A percentile compares a stretch with the other conserved stretches of the same genome.
phyloP scores from a whole-genome alignment of 2,888 invertebrate genomes.

The Drosophila peninsularis region DNA sequence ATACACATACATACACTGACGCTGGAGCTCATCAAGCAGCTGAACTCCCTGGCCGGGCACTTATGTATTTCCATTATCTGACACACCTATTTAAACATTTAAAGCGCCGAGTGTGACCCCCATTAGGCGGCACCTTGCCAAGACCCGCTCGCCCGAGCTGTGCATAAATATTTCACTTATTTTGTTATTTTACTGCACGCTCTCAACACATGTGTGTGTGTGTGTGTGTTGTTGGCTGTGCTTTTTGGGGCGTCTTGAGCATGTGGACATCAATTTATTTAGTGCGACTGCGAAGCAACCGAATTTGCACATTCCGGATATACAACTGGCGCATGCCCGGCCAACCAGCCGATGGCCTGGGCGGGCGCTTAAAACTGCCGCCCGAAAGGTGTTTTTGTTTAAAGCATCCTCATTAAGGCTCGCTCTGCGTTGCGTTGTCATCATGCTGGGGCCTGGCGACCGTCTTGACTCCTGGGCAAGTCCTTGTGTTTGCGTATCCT shows the following conservation, averaged over 20 bases:
- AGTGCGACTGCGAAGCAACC: slow-evolving; percentile 57
- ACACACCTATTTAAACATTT: slow-evolving; percentile 82
- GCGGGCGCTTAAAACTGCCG: slow-evolving; percentile 31
- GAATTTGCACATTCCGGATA: slow-evolving; percentile 64
- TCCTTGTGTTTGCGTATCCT: slow-evolving; percentile 5
- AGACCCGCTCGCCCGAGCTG: slow-evolving; percentile 54
- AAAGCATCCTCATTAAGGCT: slow-evolving; percentile 33
- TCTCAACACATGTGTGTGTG: slow-evolving; percentile 1
- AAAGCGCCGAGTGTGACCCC: slow-evolving; percentile 80
- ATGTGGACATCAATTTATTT: slow-evolving; percentile 76
- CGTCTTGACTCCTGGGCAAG: slow-evolving; percentile 27
- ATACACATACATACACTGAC: background rate
- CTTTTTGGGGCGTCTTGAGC: slow-evolving; percentile 56
- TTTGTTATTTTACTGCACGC: slow-evolving; percentile 56
- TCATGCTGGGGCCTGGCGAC: slow-evolving; percentile 1
- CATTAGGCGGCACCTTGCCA: slow-evolving; percentile 75
- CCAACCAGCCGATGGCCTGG: slow-evolving; percentile 33
- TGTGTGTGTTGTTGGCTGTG: slow-evolving; percentile 14
- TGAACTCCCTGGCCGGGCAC: slow-evolving; percentile 63
- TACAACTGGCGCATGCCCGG: slow-evolving; percentile 22
- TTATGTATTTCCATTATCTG: slow-evolving; percentile 80
- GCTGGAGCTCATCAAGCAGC: slow-evolving; percentile 38
- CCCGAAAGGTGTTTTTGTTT: slow-evolving; percentile 45
- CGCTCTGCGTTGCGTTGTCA: slow-evolving; percentile 4
- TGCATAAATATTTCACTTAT: slow-evolving; percentile 77